Evolutionary conservation across 2,888 invertebrate species (phyloP).

Genomic region (Phymatocera aterrima): DNA sequence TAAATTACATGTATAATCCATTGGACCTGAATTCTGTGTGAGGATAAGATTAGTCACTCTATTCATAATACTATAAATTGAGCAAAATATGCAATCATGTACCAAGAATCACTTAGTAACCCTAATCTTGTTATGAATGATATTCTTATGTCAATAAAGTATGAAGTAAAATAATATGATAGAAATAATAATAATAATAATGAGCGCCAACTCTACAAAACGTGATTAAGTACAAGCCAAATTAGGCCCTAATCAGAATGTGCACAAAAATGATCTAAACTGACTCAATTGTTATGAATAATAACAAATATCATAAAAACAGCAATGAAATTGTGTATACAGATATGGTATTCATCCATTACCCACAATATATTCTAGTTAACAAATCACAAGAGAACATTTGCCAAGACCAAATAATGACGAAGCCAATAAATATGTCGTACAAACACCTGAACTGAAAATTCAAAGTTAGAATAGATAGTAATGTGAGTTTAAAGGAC

Average conservation of each 20-base stretch:
- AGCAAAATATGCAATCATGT: too few relatives aligned
- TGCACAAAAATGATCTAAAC: neutral
- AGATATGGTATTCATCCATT: neutral
- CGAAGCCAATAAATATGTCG: neutral
- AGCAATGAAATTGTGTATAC: neutral
- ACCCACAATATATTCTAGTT: neutral
- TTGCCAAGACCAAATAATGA: constrained; percentile 8
- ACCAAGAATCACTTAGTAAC: too few relatives aligned
- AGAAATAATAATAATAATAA: too few relatives aligned
- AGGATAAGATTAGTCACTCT: too few relatives aligned
- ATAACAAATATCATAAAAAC: neutral
- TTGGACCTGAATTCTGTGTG: too few relatives aligned
- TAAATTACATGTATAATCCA: too few relatives aligned
- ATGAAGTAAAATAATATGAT: constrained; percentile 15
- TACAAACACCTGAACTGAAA: constrained; percentile 4
- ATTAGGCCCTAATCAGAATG: neutral
- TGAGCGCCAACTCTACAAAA: neutral
- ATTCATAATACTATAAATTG: too few relatives aligned
- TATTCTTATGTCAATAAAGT: neutral
- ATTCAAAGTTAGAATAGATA: constrained; percentile 1
- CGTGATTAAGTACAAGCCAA: neutral
- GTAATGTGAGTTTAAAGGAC: neutral
- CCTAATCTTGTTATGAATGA: neutral
- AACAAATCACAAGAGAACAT: constrained; percentile 42
- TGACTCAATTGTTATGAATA: neutral